Conservation (phyloP, 2,113 vertebrate species). For the Syrrhaptes paradoxus region DNA sequence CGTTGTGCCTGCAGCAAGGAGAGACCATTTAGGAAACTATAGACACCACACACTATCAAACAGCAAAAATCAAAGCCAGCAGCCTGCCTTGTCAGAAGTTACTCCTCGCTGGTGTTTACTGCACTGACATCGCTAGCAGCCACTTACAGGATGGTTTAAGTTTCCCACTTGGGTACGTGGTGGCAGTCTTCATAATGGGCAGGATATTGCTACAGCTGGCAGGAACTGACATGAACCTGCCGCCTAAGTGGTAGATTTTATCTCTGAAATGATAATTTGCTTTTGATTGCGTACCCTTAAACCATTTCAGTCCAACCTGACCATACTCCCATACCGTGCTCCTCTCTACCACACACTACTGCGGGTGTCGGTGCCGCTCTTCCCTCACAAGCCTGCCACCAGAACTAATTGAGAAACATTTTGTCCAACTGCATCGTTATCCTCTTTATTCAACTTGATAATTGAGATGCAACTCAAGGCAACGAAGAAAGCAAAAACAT, state of each 20-base stretch:
- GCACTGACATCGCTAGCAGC: not conserved
- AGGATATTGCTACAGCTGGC: not conserved
- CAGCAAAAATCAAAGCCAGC: not conserved
- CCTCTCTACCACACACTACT: fast-evolving
- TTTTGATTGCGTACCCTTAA: not conserved
- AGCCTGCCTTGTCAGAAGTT: no score
- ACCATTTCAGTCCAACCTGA: not conserved
- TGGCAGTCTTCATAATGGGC: not conserved
- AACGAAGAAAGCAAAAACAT: not conserved
- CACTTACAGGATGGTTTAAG: not conserved
- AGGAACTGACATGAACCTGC: conserved; percentile 21
- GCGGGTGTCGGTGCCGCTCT: not conserved
- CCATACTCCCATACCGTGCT: not conserved
- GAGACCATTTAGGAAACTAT: not conserved
- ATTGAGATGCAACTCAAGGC: not conserved
- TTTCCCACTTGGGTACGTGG: not conserved
- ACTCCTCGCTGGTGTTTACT: not conserved
- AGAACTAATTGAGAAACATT: not conserved
- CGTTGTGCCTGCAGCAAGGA: not conserved
- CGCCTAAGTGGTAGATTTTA: not conserved
- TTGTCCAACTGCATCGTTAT: not conserved
- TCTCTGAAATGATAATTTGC: not conserved
- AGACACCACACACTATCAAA: not conserved
- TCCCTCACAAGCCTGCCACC: not conserved
- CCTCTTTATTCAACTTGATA: not conserved